Evolutionary conservation across 2,113 vertebrate genomes (phyloP).

Genomic region (Lophochroa leadbeateri): DNA sequence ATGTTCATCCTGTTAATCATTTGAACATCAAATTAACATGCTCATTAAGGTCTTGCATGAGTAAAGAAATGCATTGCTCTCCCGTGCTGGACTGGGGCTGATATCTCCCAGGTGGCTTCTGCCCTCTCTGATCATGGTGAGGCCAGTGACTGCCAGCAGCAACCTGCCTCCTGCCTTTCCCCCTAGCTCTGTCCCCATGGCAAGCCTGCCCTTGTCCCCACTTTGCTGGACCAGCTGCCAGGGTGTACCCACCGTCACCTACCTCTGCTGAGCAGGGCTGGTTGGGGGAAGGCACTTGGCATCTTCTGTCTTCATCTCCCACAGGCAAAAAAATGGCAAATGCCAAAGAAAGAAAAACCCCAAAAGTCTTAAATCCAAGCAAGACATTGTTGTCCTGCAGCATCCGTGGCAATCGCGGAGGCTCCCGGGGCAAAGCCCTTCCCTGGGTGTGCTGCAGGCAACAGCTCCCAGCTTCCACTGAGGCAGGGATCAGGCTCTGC

Average conservation of each 20-base stretch:
- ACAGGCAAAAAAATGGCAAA: background rate
- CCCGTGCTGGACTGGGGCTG: fast-evolving
- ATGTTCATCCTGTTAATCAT: background rate
- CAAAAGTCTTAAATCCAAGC: background rate
- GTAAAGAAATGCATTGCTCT: background rate
- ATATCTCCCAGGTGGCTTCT: background rate
- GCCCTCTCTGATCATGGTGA: background rate
- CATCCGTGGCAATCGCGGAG: fast-evolving
- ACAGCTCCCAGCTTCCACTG: background rate
- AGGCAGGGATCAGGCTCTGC: background rate
- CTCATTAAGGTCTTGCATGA: background rate
- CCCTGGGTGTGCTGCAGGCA: background rate
- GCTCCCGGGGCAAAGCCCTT: background rate
- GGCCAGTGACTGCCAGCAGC: background rate
- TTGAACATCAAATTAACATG: background rate
- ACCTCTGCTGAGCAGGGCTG: background rate
- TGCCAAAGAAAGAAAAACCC: background rate
- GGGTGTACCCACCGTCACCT: fast-evolving
- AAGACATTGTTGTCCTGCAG: fast-evolving
- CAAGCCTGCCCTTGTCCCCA: background rate
- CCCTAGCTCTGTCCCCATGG: background rate
- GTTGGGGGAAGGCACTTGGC: background rate
- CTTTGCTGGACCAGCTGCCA: fast-evolving
- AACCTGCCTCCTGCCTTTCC: background rate
- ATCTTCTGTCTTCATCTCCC: background rate